Evolutionary conservation across 2,797 vertebrate species (phyloP).

Genomic region (Karalla daura): DNA sequence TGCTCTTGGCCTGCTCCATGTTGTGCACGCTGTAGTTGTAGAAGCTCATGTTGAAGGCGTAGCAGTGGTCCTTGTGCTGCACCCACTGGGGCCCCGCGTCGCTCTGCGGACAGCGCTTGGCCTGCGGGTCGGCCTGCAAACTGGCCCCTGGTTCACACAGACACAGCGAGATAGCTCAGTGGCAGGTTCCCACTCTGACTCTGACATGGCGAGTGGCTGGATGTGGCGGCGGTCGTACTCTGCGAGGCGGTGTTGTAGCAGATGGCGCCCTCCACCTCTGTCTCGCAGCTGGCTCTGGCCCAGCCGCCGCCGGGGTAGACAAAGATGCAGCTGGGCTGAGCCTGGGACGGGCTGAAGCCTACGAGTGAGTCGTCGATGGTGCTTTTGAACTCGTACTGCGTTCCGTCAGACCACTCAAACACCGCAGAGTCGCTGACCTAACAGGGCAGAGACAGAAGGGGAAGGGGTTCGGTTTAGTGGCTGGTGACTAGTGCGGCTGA

Average conservation of each 20-base stretch:
- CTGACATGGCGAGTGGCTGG: constrained; percentile 82
- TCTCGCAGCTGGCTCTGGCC: constrained; percentile 82
- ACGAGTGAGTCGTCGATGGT: constrained; percentile 60
- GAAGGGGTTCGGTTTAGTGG: not conserved
- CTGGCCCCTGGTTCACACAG: constrained; percentile 69
- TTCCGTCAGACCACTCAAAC: constrained; percentile 96
- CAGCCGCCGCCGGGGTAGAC: constrained; percentile 87
- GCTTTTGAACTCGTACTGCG: constrained; percentile 76
- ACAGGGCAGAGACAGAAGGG: constrained; percentile 12
- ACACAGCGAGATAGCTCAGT: not conserved
- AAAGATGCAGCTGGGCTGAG: constrained; percentile 83
- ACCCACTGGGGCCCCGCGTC: constrained; percentile 83
- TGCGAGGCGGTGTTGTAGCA: constrained; percentile 86
- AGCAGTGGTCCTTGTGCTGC: constrained; percentile 89
- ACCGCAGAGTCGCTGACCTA: constrained; percentile 81
- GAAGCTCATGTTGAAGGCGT: constrained; percentile 86
- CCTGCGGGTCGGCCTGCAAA: constrained; percentile 13
- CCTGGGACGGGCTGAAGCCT: constrained; percentile 27
- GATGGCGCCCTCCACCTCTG: constrained; percentile 87
- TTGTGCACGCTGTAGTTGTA: constrained; percentile 88
- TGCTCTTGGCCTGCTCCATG: constrained; percentile 80
- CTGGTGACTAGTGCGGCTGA: too few relatives aligned
- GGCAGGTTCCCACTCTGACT: constrained; percentile 64
- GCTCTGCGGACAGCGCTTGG: constrained; percentile 81
- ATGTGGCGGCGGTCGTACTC: constrained; percentile 89